A percentile compares a stretch with the other conserved stretches of the same genome.
phyloP scores from a whole-genome alignment of 1,140 invertebrate species.

The Thereuonema tuberculata region DNA sequence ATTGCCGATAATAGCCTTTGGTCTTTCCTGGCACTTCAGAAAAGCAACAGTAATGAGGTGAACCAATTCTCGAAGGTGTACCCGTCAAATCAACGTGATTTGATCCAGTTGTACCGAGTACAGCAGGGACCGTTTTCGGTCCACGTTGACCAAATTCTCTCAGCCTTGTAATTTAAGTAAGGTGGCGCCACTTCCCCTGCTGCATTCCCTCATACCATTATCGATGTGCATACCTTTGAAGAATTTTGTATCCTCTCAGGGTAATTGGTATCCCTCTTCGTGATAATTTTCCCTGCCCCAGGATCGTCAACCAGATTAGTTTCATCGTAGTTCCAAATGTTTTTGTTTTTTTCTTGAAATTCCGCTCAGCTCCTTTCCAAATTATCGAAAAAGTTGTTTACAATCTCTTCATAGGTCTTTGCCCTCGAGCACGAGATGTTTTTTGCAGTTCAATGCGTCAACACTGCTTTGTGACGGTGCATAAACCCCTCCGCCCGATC shows the following conservation, averaged over 20 bases:
- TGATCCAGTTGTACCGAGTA: conserved; percentile 18
- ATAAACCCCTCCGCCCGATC: too few relatives aligned
- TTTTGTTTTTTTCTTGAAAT: conserved; percentile 22
- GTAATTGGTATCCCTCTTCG: conserved; percentile 25
- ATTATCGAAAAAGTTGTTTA: conserved; percentile 22
- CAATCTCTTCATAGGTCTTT: not conserved
- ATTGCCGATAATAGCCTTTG: too few relatives aligned
- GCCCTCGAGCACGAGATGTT: conserved; percentile 11
- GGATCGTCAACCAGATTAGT: too few relatives aligned
- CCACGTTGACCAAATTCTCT: too few relatives aligned
- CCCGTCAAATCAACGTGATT: conserved; percentile 21
- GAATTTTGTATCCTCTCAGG: too few relatives aligned
- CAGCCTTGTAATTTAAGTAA: conserved; percentile 25
- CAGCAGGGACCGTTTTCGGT: conserved; percentile 19
- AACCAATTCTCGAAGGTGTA: conserved; percentile 21
- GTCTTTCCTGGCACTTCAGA: too few relatives aligned
- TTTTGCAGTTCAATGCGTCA: conserved; percentile 1
- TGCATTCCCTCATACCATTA: too few relatives aligned
- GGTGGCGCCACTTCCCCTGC: too few relatives aligned
- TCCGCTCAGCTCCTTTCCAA: too few relatives aligned
- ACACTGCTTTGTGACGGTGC: not conserved
- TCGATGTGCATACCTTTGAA: too few relatives aligned
- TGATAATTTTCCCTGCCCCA: conserved; percentile 22
- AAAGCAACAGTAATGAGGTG: conserved; percentile 9
- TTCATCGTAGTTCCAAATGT: conserved; percentile 22